Evolutionary conservation across 2,797 vertebrate species (phyloP).

Genomic region (Chaetophractus vellerosus): DNA sequence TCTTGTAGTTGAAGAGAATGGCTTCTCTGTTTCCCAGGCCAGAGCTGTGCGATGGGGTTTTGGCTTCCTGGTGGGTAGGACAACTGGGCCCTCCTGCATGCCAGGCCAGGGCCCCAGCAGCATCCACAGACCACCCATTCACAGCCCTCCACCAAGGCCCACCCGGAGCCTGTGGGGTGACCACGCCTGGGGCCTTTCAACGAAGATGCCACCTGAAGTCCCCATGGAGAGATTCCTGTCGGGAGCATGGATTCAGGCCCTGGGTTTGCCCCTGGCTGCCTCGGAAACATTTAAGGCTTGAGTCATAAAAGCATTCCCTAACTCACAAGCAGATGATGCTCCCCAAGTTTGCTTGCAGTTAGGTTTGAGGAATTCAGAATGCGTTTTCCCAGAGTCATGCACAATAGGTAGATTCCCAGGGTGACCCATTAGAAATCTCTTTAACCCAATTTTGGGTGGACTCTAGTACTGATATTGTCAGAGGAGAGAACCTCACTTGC

Average conservation of each 20-base stretch:
- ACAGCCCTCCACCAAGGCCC: background rate
- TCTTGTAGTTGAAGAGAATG: background rate
- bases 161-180: background rate
- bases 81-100: background rate
- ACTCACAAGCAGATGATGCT: background rate
- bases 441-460: background rate
- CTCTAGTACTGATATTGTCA: fast-evolving
- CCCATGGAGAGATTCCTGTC: background rate
- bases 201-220: background rate
- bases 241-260: background rate
- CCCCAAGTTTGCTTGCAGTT: background rate
- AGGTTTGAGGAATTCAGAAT: background rate
- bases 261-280: background rate
- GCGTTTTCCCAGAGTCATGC: background rate
- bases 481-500: background rate
- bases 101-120: background rate
- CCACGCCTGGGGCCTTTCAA: background rate
- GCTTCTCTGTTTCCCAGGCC: background rate
- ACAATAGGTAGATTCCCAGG: background rate
- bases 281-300: background rate
- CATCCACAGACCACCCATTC: background rate
- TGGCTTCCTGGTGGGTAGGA: background rate
- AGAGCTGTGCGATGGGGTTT: background rate
- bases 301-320: background rate
- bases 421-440: background rate